Evolutionary conservation across 2,797 vertebrate genomes (phyloP).

Genomic region (Gastrophryne carolinensis): DNA sequence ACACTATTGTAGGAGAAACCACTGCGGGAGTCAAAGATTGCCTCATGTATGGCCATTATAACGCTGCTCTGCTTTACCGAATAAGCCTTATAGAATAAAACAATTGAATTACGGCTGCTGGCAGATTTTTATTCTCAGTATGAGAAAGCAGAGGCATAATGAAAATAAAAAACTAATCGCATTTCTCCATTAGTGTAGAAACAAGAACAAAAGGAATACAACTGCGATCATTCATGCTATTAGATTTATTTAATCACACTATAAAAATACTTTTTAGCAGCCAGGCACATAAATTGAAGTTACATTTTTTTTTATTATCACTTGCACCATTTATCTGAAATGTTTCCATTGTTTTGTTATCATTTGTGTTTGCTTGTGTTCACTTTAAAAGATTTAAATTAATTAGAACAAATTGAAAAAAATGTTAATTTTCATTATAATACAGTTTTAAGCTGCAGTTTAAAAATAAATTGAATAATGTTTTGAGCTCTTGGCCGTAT

Average conservation of each 20-base stretch:
- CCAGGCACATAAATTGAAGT: neutral
- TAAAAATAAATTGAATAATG: conserved; percentile 8
- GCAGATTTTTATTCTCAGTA: neutral
- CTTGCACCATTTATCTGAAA: conserved; percentile 1
- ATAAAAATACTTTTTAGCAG: neutral
- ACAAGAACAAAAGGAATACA: neutral
- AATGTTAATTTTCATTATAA: conserved; percentile 18
- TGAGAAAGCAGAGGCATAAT: neutral
- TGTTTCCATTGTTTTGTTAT: neutral
- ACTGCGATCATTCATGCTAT: neutral
- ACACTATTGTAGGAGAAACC: too few relatives aligned
- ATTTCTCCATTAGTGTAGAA: neutral
- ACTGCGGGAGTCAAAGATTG: too few relatives aligned
- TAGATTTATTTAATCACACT: neutral
- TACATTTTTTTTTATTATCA: conserved; percentile 11
- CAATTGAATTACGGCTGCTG: neutral
- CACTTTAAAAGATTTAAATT: conserved; percentile 12
- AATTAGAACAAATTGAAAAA: conserved; percentile 17
- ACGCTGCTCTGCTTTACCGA: neutral
- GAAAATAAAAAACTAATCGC: neutral
- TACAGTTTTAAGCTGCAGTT: neutral
- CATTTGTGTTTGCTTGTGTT: neutral
- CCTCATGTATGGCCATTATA: too few relatives aligned
- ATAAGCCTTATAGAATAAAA: neutral
- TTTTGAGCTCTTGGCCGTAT: neutral